These are phyloP conservation scores for Gonatopus flavifemur DNA, from an alignment of 1,140 invertebrate genomes.

Conservation along the genomic window DNA sequence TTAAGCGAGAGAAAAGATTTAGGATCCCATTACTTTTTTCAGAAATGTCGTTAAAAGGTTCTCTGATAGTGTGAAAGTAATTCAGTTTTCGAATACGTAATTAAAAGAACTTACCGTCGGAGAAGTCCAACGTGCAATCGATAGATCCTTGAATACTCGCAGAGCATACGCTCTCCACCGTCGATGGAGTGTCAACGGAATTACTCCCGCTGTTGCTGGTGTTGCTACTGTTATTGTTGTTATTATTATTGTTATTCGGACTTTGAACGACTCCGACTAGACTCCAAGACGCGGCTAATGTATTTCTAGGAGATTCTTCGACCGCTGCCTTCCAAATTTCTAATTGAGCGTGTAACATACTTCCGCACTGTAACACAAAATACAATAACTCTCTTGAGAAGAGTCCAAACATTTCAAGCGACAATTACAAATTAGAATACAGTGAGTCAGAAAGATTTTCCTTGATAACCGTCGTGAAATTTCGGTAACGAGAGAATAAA, in stretches of 20 bases:
- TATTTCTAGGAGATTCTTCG: slow-evolving; percentile 56
- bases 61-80: background rate
- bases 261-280: slow-evolving; percentile 45
- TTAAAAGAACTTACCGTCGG: slow-evolving; percentile 59
- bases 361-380: slow-evolving; percentile 67
- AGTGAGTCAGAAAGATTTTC: no score
- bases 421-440: no score
- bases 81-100: background rate
- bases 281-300: slow-evolving; percentile 50
- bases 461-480: no score
- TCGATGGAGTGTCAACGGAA: slow-evolving; percentile 3
- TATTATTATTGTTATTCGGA: slow-evolving; percentile 28
- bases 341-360: slow-evolving; percentile 82
- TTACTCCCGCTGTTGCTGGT: background rate
- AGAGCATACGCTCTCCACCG: slow-evolving; percentile 28
- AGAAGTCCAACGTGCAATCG: slow-evolving; percentile 60
- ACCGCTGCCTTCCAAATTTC: slow-evolving; percentile 89
- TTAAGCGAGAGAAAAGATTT: no score
- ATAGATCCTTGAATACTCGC: slow-evolving; percentile 41
- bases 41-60: background rate
- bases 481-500: no score
- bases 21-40: no score
- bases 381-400: no score
- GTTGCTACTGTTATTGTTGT: background rate
- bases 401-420: no score